Percentiles rank a stretch among this genome's conserved stretches.
phyloP scores from a whole-genome alignment of 1,140 invertebrate species.

The Dendrolimus kikuchii region DNA sequence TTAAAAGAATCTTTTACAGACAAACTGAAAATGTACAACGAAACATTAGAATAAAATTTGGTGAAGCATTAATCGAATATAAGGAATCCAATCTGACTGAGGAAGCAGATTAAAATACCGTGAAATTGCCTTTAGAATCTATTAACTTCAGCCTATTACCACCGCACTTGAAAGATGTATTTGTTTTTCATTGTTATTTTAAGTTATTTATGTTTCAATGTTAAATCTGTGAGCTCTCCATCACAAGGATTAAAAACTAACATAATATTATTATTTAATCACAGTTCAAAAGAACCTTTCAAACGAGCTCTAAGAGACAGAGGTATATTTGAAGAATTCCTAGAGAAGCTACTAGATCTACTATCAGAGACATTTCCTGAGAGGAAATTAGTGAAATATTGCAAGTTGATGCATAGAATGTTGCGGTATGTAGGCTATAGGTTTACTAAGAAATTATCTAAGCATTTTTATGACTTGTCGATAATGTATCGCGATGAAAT shows the following conservation, averaged over 20 bases:
- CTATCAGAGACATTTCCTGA: conserved; percentile 29
- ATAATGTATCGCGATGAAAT: conserved; percentile 31
- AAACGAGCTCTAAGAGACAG: conserved; percentile 7
- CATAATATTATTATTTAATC: too few relatives aligned
- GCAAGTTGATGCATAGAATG: conserved; percentile 21
- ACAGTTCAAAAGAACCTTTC: too few relatives aligned
- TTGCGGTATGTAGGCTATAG: conserved; percentile 19
- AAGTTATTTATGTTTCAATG: too few relatives aligned
- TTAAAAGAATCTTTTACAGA: conserved; percentile 17
- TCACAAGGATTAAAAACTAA: too few relatives aligned
- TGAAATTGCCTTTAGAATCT: conserved; percentile 12
- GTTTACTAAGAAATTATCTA: conserved; percentile 27
- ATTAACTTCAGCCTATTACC: background rate
- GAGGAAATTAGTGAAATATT: conserved; percentile 30
- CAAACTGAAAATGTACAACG: conserved; percentile 8
- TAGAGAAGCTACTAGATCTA: conserved; percentile 27
- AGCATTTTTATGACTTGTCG: conserved; percentile 27
- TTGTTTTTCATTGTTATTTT: too few relatives aligned
- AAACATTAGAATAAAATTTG: conserved; percentile 22
- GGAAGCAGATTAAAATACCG: conserved; percentile 3
- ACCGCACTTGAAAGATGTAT: too few relatives aligned
- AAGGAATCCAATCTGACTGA: conserved; percentile 9
- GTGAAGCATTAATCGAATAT: conserved; percentile 18
- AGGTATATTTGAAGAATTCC: conserved; percentile 39
- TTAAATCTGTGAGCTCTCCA: too few relatives aligned